phyloP scores from a whole-genome alignment of 2,113 vertebrate species.

The Steatornis caripensis region DNA sequence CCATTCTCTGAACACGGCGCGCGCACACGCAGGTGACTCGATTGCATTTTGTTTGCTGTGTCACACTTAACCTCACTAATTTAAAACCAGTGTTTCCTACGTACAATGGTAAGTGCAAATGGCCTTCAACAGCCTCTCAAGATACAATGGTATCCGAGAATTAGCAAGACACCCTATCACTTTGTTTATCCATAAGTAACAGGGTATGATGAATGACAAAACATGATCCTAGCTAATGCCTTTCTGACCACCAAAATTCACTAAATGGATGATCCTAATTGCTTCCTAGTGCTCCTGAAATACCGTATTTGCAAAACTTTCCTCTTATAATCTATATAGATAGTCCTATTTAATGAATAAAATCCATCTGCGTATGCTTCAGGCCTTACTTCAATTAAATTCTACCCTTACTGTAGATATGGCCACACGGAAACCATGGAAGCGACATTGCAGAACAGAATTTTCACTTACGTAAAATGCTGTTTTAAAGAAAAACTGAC shows the following conservation, averaged over 20 bases:
- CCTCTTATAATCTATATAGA: background rate
- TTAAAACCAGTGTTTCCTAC: background rate
- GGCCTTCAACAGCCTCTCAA: background rate
- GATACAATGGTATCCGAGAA: background rate
- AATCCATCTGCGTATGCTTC: background rate
- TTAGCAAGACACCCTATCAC: background rate
- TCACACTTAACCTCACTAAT: background rate
- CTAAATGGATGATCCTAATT: conserved; percentile 42
- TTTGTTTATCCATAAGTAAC: conserved; percentile 19
- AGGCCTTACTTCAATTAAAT: conserved; percentile 29
- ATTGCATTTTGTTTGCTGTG: background rate
- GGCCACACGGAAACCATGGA: background rate
- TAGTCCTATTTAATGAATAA: conserved; percentile 26
- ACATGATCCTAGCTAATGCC: conserved; percentile 8
- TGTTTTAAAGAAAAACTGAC: background rate
- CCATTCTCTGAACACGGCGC: background rate
- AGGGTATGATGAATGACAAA: conserved; percentile 22
- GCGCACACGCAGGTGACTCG: background rate
- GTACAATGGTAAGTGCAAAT: conserved; percentile 5
- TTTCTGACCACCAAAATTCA: conserved; percentile 33
- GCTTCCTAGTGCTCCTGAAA: conserved; percentile 26
- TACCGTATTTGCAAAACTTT: conserved; percentile 2
- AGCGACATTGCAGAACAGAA: background rate
- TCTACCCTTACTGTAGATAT: background rate
- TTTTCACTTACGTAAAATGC: background rate